Conservation (phyloP, 1,140 invertebrate genomes). For the Nasonia vitripennis region DNA sequence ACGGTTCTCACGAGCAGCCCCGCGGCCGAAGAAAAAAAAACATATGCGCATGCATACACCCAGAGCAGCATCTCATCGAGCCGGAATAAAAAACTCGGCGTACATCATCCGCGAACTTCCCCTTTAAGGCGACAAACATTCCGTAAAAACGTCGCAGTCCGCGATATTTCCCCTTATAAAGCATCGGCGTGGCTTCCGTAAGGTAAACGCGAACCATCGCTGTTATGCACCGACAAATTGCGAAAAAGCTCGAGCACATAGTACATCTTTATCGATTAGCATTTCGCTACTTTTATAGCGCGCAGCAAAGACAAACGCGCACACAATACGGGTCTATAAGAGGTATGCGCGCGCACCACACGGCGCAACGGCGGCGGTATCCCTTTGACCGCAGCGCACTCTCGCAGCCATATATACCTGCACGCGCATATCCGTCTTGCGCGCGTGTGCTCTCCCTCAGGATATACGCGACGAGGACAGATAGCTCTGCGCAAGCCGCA, state of each 20-base stretch:
- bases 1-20: not conserved
- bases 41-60: not conserved
- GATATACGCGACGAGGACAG: not conserved
- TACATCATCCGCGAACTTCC: not conserved
- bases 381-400: not conserved
- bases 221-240: slow-evolving; percentile 27
- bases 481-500: not conserved
- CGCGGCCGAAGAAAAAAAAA: not conserved
- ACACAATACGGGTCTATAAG: no score
- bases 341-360: no score
- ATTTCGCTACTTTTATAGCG: slow-evolving; percentile 28
- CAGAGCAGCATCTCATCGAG: not conserved
- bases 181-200: not conserved
- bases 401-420: not conserved
- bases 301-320: not conserved
- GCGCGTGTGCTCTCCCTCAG: slow-evolving; percentile 8
- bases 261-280: slow-evolving; percentile 53
- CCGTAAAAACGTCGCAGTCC: not conserved
- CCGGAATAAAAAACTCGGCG: not conserved
- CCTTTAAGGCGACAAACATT: not conserved
- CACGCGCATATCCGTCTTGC: not conserved
- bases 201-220: not conserved
- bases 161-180: not conserved
- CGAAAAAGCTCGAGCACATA: slow-evolving; percentile 12
- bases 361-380: slow-evolving; percentile 6